A percentile compares a stretch with the other conserved stretches of the same genome.
These are phyloP conservation scores for Nemurella pictetii DNA, from an alignment of 2,888 invertebrate species.

Conservation along the genomic window DNA sequence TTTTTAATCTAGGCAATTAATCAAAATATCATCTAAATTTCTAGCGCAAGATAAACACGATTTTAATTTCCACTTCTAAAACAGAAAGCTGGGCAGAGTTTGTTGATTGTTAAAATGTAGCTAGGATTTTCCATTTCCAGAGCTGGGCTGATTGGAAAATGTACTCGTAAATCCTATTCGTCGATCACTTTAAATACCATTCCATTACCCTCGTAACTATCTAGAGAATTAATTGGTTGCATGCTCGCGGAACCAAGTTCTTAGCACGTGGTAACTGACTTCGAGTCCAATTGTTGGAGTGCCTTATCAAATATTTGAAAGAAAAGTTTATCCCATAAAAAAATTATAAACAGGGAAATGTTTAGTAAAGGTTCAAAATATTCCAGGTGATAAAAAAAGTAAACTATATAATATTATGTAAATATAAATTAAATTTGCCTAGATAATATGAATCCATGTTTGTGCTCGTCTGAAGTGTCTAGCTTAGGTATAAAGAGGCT, in stretches of 20 bases:
- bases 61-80: neutral
- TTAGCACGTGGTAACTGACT: neutral
- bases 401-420: neutral
- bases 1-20: slow-evolving; percentile 24
- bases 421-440: neutral
- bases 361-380: neutral
- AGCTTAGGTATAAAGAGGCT: neutral
- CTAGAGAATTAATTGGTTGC: neutral
- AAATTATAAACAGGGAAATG: neutral
- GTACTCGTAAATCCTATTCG: neutral
- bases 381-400: neutral
- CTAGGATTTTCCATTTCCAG: neutral
- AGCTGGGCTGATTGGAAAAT: neutral
- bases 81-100: neutral
- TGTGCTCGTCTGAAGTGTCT: neutral
- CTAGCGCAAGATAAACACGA: neutral
- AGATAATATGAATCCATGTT: neutral
- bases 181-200: neutral
- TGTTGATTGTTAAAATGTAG: neutral
- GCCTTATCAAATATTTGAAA: slow-evolving; percentile 6
- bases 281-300: slow-evolving; percentile 10
- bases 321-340: neutral
- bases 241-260: neutral
- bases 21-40: slow-evolving; percentile 20
- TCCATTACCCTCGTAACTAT: neutral